phyloP scores from a whole-genome alignment of 1,140 invertebrate species.

The Contarinia nasturtii region DNA sequence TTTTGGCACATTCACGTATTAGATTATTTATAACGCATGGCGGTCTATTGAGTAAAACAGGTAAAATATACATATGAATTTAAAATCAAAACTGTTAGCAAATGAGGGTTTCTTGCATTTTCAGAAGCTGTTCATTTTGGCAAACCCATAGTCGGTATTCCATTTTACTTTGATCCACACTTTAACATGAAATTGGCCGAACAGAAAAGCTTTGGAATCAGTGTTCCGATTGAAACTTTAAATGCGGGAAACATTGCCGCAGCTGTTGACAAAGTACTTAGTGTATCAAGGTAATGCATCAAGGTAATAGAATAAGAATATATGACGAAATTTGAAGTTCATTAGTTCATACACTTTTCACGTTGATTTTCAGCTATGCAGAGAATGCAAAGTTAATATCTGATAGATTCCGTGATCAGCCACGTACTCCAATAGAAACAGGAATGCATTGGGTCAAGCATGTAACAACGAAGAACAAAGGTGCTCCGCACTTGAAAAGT shows the following conservation, averaged over 20 bases:
- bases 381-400: slow-evolving; percentile 28
- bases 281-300: neutral
- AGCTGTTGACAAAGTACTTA: neutral
- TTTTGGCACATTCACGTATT: slow-evolving; percentile 45
- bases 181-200: slow-evolving; percentile 22
- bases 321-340: neutral
- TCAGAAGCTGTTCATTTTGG: slow-evolving; percentile 30
- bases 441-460: slow-evolving; percentile 52
- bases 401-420: slow-evolving; percentile 39
- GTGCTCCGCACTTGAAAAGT: slow-evolving; percentile 17
- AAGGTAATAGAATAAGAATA: no score
- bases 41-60: slow-evolving; percentile 40
- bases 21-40: slow-evolving; percentile 51
- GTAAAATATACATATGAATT: slow-evolving; percentile 14
- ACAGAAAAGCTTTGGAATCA: slow-evolving; percentile 13
- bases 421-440: slow-evolving; percentile 33
- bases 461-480: slow-evolving; percentile 35
- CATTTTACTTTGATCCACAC: slow-evolving; percentile 31
- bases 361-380: slow-evolving; percentile 8
- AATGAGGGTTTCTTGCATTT: slow-evolving; percentile 17
- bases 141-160: slow-evolving; percentile 32
- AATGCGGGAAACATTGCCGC: neutral
- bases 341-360: no score
- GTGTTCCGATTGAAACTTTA: neutral
- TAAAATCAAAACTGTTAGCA: slow-evolving; percentile 3